Evolutionary conservation across 1,140 invertebrate species (phyloP).

Genomic region (Ectropis grisescens): DNA sequence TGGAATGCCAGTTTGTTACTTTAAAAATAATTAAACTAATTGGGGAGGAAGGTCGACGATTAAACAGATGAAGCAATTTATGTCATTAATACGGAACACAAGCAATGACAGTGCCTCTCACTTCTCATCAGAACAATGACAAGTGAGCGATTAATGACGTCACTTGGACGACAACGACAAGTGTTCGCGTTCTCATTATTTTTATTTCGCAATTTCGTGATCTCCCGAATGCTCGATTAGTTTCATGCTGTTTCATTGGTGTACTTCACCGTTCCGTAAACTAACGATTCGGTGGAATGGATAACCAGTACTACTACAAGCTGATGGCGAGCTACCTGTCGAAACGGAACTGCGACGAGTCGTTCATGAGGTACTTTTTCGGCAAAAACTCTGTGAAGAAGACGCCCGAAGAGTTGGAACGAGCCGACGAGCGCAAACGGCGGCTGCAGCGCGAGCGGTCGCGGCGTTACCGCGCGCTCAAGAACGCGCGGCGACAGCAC

Average conservation of each 20-base stretch:
- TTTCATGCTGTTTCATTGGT: too few species aligned
- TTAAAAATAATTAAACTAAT: too few species aligned
- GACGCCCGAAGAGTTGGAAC: slow-evolving; percentile 55
- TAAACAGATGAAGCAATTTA: too few species aligned
- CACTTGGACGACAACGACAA: slow-evolving; percentile 41
- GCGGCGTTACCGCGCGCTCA: slow-evolving; percentile 48
- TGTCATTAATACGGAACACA: too few species aligned
- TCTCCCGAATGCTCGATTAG: slow-evolving; percentile 1
- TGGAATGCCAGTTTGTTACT: too few species aligned
- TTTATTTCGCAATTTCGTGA: slow-evolving; percentile 62
- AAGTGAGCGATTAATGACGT: slow-evolving; percentile 52
- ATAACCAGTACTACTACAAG: slow-evolving; percentile 63
- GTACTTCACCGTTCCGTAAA: too few species aligned
- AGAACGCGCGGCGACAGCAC: slow-evolving; percentile 52
- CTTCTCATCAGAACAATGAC: too few species aligned
- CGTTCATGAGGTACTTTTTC: slow-evolving; percentile 62
- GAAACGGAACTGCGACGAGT: slow-evolving; percentile 61
- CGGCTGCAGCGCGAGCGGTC: slow-evolving; percentile 51
- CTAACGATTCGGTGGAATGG: slow-evolving; percentile 23
- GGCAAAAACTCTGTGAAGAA: slow-evolving; percentile 58
- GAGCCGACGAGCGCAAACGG: slow-evolving; percentile 53
- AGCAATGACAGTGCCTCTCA: too few species aligned
- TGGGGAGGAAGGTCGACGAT: too few species aligned
- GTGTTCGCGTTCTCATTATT: slow-evolving; percentile 58
- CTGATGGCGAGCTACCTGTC: slow-evolving; percentile 61